Percentiles rank a stretch among this genome's conserved stretches.
These are phyloP conservation scores for Lota lota DNA, from an alignment of 2,113 vertebrate species.

Conservation along the genomic window DNA sequence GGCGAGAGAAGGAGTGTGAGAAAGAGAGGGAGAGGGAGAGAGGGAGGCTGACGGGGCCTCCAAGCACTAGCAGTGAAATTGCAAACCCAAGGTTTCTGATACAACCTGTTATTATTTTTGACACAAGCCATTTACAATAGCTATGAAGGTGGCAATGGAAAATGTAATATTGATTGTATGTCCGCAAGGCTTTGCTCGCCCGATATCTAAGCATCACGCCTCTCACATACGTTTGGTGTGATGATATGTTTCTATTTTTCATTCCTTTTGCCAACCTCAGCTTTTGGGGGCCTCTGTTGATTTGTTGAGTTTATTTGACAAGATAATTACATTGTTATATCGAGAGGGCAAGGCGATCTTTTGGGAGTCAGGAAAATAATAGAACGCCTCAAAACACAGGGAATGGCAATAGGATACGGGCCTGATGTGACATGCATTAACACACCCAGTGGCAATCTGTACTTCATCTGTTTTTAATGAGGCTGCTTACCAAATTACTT, in stretches of 20 bases:
- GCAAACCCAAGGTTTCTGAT: slow-evolving; percentile 82
- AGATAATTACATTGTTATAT: slow-evolving; percentile 61
- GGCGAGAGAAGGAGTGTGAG: slow-evolving; percentile 52
- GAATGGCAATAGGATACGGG: slow-evolving; percentile 47
- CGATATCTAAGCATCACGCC: slow-evolving; percentile 67
- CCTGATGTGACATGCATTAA: slow-evolving; percentile 65
- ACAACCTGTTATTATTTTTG: slow-evolving; percentile 84
- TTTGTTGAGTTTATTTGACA: slow-evolving; percentile 52
- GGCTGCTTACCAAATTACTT: slow-evolving; percentile 60
- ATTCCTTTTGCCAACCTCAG: slow-evolving; percentile 48
- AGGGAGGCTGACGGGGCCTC: slow-evolving; percentile 62
- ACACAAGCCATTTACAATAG: slow-evolving; percentile 85
- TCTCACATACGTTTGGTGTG: slow-evolving; percentile 58
- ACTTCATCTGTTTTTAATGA: slow-evolving; percentile 61
- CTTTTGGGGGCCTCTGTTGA: slow-evolving; percentile 50
- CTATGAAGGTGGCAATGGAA: slow-evolving; percentile 81
- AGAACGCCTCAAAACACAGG: slow-evolving; percentile 41
- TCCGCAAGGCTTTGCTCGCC: slow-evolving; percentile 76
- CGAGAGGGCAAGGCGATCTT: slow-evolving; percentile 50
- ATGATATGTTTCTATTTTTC: slow-evolving; percentile 53
- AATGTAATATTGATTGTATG: slow-evolving; percentile 83
- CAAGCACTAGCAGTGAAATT: slow-evolving; percentile 72
- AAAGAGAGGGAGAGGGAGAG: slow-evolving; percentile 42
- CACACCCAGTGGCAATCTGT: slow-evolving; percentile 59
- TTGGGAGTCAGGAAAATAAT: slow-evolving; percentile 45